These are phyloP conservation scores for Melanotaenia boesemani DNA, from an alignment of 2,797 vertebrate genomes.

Conservation along the genomic window DNA sequence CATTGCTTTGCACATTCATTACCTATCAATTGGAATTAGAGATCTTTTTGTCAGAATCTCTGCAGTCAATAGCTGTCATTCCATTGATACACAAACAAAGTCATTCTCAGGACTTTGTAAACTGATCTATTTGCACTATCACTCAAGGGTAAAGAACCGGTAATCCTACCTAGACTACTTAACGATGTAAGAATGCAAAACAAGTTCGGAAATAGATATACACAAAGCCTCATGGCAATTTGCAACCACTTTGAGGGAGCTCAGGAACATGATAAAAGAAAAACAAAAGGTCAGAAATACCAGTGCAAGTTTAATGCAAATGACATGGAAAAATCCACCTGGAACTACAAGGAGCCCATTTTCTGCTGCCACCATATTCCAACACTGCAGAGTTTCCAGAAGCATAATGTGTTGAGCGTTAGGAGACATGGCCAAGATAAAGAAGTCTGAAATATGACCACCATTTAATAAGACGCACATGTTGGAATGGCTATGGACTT, in stretches of 20 bases:
- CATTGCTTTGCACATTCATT: conserved; percentile 24
- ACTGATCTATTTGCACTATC: conserved; percentile 41
- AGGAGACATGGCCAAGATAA: neutral
- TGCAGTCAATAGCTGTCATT: conserved; percentile 24
- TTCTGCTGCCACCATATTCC: neutral
- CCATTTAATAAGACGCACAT: neutral
- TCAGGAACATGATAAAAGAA: neutral
- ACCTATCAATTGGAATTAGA: conserved; percentile 19
- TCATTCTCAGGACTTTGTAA: conserved; percentile 55
- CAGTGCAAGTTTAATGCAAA: neutral
- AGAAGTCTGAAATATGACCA: neutral
- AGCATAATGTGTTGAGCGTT: neutral
- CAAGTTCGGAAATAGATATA: conserved; percentile 11
- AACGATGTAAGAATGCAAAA: conserved; percentile 26
- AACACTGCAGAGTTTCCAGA: neutral
- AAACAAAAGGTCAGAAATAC: neutral
- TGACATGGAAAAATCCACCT: neutral
- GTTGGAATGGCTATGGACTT: neutral
- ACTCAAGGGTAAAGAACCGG: conserved; percentile 36
- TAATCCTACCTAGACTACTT: conserved; percentile 56
- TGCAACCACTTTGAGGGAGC: neutral
- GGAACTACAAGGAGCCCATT: neutral
- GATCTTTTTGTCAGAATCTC: conserved; percentile 13
- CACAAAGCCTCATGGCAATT: neutral
- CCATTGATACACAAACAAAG: conserved; percentile 50